phyloP scores from a whole-genome alignment of 2,797 vertebrate species.

The Chelonia mydas region DNA sequence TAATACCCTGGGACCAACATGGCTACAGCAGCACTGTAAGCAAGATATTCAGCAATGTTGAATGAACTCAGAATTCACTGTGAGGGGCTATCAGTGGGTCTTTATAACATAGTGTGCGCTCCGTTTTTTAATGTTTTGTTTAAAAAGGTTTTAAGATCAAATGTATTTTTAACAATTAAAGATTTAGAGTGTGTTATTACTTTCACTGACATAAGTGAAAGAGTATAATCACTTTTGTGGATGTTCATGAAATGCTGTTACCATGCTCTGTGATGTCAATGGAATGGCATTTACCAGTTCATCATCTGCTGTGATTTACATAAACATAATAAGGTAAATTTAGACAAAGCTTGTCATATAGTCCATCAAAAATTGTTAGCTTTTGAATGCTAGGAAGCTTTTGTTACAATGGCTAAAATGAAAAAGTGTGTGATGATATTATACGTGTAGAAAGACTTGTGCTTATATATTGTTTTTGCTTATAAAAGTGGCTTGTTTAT shows the following conservation, averaged over 20 bases:
- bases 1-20: too few species aligned
- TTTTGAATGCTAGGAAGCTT: neutral
- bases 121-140: neutral
- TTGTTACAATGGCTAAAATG: neutral
- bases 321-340: neutral
- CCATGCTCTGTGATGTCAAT: neutral
- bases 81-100: neutral
- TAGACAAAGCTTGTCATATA: neutral
- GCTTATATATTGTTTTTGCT: neutral
- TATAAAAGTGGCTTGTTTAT: neutral
- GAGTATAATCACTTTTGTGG: neutral
- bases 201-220: neutral
- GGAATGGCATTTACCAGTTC: neutral
- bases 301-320: neutral
- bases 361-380: neutral
- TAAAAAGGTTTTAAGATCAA: neutral
- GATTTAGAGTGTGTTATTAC: neutral
- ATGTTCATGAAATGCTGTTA: neutral
- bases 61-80: neutral
- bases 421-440: neutral
- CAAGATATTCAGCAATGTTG: neutral
- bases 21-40: too few species aligned
- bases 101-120: neutral
- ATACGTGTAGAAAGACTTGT: neutral
- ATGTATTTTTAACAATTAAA: neutral